phyloP scores from a whole-genome alignment of 2,888 invertebrate genomes.

The Podotricha telesiphe region DNA sequence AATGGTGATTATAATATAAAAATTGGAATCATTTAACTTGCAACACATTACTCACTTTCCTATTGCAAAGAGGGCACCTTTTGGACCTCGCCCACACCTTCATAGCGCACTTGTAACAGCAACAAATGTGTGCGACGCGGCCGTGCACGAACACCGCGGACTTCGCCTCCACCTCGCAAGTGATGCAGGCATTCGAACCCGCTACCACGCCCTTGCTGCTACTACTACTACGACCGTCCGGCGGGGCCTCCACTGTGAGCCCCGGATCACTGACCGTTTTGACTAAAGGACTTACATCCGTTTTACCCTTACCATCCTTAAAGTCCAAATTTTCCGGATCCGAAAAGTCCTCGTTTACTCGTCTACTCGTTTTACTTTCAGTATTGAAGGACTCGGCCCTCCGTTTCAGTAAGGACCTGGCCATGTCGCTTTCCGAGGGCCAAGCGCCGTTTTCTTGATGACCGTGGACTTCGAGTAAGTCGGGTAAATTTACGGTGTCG shows the following conservation, averaged over 20 bases:
- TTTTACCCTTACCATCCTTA: background rate
- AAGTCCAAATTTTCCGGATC: conserved; percentile 26
- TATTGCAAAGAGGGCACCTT: conserved; percentile 87
- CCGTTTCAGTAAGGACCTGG: conserved; percentile 45
- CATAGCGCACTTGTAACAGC: conserved; percentile 88
- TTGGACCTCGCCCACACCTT: conserved; percentile 86
- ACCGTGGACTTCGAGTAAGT: conserved; percentile 44
- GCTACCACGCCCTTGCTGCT: background rate
- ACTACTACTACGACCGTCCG: too few relatives aligned
- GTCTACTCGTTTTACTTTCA: conserved; percentile 56
- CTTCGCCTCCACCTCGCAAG: conserved; percentile 85
- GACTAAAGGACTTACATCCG: conserved; percentile 58
- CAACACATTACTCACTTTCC: conserved; percentile 86
- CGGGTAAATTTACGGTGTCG: background rate
- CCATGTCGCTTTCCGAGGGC: conserved; percentile 12
- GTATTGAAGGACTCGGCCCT: conserved; percentile 60
- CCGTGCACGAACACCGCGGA: conserved; percentile 88
- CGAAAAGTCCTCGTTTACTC: conserved; percentile 40
- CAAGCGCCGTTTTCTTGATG: conserved; percentile 57
- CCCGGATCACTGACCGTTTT: conserved; percentile 76
- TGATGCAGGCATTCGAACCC: conserved; percentile 77
- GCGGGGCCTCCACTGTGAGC: conserved; percentile 58
- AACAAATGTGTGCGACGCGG: conserved; percentile 86
- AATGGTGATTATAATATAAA: too few relatives aligned
- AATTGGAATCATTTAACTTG: conserved; percentile 71